Evolutionary conservation across 2,888 invertebrate species (phyloP), one percentile per base, ranked within the genome.

Genomic region (Pharmacophagus antenor): DNA sequence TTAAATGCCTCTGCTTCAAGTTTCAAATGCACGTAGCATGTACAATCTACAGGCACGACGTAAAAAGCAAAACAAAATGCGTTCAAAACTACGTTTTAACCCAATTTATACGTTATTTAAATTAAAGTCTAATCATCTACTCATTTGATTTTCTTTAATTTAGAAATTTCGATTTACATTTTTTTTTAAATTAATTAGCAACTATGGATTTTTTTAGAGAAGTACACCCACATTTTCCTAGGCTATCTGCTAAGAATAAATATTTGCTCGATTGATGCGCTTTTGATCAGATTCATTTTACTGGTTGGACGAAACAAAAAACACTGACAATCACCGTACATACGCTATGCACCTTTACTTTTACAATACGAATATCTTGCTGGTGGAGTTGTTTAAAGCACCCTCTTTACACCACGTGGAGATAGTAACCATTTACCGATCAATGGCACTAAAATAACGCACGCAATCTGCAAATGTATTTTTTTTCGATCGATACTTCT

Each of bases 381-480:
- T 69, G 71, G 77, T 72, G 71, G 70, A 73, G 75, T 76, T 77
- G 74, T 76, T 75, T 74, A 69, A 73, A 73, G 75, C 71, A 66
- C 71, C 70, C 70, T 73, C 73, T 78, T 76, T 77, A 72, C 72
- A 74, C 73, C 79, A 81, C 77, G 79, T 75, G 78, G 79, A 78
- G 76, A 74, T 79, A 78, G 73, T 84, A 81, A 70, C 77, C 87
- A 88, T 88, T 88, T 83, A 73, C 77, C 70, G 78, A 67, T 77
- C 80, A 87, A 88, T 87, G 88, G 73, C 70, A 80, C 73, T 77
- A 84, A 88, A 87, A 78, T 84, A 86, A 87, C 74, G 63, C 69
- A 87, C 74, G 63, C 69, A 66, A 66, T 72, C 69, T 69, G 73
- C 70, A 17, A 42, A 42, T 42, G 42, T n/a, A 42, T 5, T 42